These are phyloP conservation scores for Amphiprion ocellaris DNA, from an alignment of 2,113 vertebrate species.

Conservation along the genomic window DNA sequence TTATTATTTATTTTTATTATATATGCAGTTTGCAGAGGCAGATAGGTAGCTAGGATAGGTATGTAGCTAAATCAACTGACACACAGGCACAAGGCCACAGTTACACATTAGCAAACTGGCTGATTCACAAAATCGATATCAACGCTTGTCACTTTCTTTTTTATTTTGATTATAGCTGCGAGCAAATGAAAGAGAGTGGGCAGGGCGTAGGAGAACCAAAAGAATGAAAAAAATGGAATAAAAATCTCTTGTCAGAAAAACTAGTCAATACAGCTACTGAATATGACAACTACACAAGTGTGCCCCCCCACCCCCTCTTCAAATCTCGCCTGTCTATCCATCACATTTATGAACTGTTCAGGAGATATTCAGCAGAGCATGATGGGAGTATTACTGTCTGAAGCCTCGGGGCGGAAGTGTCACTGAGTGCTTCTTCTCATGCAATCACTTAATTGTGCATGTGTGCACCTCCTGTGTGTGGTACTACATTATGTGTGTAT, in stretches of 20 bases:
- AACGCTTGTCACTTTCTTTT: constrained; percentile 25
- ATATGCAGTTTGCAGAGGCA: neutral
- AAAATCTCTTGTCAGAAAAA: constrained; percentile 27
- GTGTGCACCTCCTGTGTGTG: neutral
- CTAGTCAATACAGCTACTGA: constrained; percentile 31
- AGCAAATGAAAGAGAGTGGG: constrained; percentile 12
- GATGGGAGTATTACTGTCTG: constrained; percentile 51
- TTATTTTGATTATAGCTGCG: constrained; percentile 18
- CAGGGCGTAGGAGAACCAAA: constrained; percentile 1
- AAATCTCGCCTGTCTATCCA: constrained; percentile 43
- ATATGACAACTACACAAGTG: constrained; percentile 16
- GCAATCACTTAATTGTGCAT: constrained; percentile 32
- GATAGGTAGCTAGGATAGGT: neutral
- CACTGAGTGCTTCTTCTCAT: constrained; percentile 31
- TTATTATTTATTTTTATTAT: no score
- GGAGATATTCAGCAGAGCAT: constrained; percentile 46
- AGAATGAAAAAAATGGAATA: constrained; percentile 1
- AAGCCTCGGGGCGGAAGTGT: constrained; percentile 44
- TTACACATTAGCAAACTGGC: neutral
- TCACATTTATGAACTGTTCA: constrained; percentile 54
- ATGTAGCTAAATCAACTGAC: constrained; percentile 8
- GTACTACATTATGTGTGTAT: neutral
- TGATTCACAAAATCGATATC: constrained; percentile 21
- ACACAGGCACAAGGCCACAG: neutral
- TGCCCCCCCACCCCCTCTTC: constrained; percentile 1